Base-by-base conservation (phyloP, 2,113 vertebrate species). In the Perca flavescens region DNA sequence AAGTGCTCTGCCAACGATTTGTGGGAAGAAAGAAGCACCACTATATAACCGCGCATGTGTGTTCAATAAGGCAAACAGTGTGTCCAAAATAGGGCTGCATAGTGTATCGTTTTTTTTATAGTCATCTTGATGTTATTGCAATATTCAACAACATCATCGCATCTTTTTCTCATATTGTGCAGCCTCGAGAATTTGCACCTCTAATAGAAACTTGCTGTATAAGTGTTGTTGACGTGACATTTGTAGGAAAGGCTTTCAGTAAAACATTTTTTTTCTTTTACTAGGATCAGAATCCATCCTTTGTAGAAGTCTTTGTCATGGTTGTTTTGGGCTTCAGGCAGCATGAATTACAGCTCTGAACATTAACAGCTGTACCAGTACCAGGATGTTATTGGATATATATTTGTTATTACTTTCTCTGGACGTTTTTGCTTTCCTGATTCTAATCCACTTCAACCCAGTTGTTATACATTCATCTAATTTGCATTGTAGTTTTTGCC, bases 331-430 rank as follows among this genome's bases (percentile, higher is more conserved):
- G 57, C 80, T 64, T 56, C 31, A 34, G 31, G 31, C 12, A n/a
- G 49, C 34, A 14, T 67, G 28, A 71, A 64, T 78, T 69, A 16
- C 5, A 81, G 54, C 40, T 34, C 49, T 58, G 19, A 83, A 25
- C 62, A 74, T n/a, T 46, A 83, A 56, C 77, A 66, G 50, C 62
- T 74, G 75, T 28, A 28, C 22, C 11, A 16, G 25, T 36, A 9
- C 43, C 5, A 31, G 28, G 36, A 50, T 68, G 56, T 63, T 62
- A 25, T 10, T 69, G 36, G 61, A 34, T 34, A 34, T 34, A 34
- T 34, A 34, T 34, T 34, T 34, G 6, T 34, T 34, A 34, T 34
- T 6, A 34, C 34, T 34, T 34, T 34, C 34, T 7, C 34, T 34
- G 34, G 34, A 34, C 31, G 5, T 34, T 34, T 5, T 5, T 34